Evolutionary conservation across 2,888 invertebrate species (phyloP).

Genomic region (Eueremaeus valkanovi): DNA sequence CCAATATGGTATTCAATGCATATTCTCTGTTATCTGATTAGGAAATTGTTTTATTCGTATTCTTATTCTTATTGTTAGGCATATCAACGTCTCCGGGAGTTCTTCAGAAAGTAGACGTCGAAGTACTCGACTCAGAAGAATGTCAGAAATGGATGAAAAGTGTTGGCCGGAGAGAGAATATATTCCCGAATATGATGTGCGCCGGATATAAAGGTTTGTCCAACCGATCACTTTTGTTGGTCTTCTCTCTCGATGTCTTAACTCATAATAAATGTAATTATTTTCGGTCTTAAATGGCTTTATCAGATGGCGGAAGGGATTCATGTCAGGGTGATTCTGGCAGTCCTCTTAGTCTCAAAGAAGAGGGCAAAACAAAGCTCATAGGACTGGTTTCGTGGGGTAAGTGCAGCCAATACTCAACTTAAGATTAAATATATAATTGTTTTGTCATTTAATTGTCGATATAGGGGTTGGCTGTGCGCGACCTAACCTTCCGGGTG

Average conservation of each 20-base stretch:
- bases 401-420: constrained; percentile 2
- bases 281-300: too few species aligned
- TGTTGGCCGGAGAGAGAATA: constrained; percentile 82
- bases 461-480: constrained; percentile 48
- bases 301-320: constrained; percentile 38
- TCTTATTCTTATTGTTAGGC: too few species aligned
- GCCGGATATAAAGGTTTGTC: constrained; percentile 91
- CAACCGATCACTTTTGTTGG: too few species aligned
- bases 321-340: constrained; percentile 51
- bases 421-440: background rate
- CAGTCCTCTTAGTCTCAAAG: constrained; percentile 47
- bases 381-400: constrained; percentile 47
- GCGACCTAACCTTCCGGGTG: constrained; percentile 48
- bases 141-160: constrained; percentile 90
- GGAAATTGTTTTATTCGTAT: too few species aligned
- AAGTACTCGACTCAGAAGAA: constrained; percentile 77
- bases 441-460: background rate
- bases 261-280: too few species aligned
- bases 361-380: constrained; percentile 47
- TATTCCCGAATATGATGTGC: constrained; percentile 78
- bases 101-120: constrained; percentile 59
- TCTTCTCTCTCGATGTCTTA: too few species aligned
- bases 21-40: too few species aligned
- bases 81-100: constrained; percentile 72
- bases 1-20: background rate